Base-by-base conservation (phyloP, 2,888 invertebrate species). In the Lasioglossum malachurum region DNA sequence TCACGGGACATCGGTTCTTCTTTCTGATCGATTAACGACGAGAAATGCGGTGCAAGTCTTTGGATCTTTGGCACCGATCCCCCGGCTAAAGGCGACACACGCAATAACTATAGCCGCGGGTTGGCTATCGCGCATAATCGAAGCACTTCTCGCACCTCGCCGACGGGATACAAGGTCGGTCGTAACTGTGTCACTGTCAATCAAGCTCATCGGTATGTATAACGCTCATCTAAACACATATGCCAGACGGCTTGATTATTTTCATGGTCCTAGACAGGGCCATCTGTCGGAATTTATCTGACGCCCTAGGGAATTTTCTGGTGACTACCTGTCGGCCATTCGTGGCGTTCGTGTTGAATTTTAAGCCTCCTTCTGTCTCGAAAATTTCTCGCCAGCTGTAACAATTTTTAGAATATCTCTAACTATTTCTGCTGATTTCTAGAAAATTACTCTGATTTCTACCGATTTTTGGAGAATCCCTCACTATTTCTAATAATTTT, bases 111-210 rank as follows among this genome's bases (percentile, higher is more conserved):
- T 31, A 82, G 46, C 67, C 41, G n/a, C 41, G 72, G 76, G 76
- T 60, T 79, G 31, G 64, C 78, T 81, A 89, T 74, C 83, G 88
- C 84, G 89, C 89, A 88, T 89, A 88, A 92, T 82, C 85, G 82
- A 82, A 90, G 87, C 89, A 87, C 86, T 91, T 91, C 87, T 91
- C 88, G 86, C 91, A 87, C 87, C 86, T 87, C 88, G 84, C 64
- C 76, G 67, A 82, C 82, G 64, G 90, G 88, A 92, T 87, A 91
- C 93, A 94, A 94, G 94, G 94, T 88, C 93, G 85, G 80, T 88
- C 87, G 92, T 93, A 94, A 94, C 92, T 93, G 91, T 95, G 94
- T 94, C 94, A 95, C 95, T 94, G 94, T 94, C 94, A 92, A 93
- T 93, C 90, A 89, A 88, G 84, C 93, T 94, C 93, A 95, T 95